phyloP scores from a whole-genome alignment of 2,113 vertebrate species.

The Prunella fulvescens region DNA sequence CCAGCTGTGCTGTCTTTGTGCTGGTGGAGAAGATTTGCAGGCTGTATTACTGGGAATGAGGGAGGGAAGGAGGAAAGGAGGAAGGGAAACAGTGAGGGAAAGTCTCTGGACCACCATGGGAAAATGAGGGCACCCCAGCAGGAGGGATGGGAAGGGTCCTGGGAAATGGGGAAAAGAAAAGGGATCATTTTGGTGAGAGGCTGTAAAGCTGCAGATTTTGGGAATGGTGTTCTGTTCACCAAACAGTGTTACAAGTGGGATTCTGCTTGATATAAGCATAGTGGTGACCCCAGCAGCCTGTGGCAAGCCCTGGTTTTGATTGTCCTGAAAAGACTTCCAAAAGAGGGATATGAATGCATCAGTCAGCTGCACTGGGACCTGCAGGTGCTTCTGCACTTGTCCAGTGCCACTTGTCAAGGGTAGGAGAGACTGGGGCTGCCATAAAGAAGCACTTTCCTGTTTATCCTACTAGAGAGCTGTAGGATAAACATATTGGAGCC shows the following conservation, averaged over 20 bases:
- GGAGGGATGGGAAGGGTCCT: background rate
- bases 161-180: background rate
- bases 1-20: background rate
- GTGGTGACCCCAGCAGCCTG: accelerated
- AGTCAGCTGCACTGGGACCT: background rate
- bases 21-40: background rate
- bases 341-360: background rate
- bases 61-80: background rate
- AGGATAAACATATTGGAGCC: background rate
- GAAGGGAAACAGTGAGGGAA: background rate
- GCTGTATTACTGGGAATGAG: background rate
- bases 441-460: too few species aligned
- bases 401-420: background rate
- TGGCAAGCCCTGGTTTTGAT: background rate
- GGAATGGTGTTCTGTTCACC: accelerated
- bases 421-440: background rate
- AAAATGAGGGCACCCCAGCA: background rate
- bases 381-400: background rate
- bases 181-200: background rate
- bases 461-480: background rate
- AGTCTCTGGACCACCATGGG: accelerated
- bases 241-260: background rate
- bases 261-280: background rate
- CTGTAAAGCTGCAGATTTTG: background rate
- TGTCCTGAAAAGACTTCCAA: background rate